phyloP scores from a whole-genome alignment of 1,140 invertebrate genomes.

The Zelostemma sp. region DNA sequence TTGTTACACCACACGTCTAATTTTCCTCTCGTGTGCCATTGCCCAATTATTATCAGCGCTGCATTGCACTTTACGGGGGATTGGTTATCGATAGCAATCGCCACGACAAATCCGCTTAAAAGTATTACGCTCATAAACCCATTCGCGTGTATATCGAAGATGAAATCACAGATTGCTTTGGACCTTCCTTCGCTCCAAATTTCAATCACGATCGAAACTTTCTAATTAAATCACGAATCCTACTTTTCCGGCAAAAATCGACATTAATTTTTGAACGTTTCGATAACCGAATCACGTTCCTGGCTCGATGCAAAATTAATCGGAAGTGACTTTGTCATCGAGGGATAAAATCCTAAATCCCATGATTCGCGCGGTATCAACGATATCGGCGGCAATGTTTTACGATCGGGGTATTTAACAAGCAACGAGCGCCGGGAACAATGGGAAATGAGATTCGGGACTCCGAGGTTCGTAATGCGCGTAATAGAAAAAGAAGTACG shows the following conservation, averaged over 20 bases:
- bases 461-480: slow-evolving; percentile 33
- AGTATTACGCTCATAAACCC: slow-evolving; percentile 34
- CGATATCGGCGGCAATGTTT: slow-evolving; percentile 13
- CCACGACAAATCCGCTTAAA: slow-evolving; percentile 35
- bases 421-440: slow-evolving; percentile 16
- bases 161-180: background rate
- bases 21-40: slow-evolving; percentile 15
- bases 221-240: no score
- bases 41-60: slow-evolving; percentile 25
- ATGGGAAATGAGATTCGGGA: slow-evolving; percentile 33
- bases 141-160: slow-evolving; percentile 8
- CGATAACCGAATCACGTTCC: no score
- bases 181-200: no score
- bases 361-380: slow-evolving; percentile 4
- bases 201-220: no score
- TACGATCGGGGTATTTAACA: slow-evolving; percentile 16
- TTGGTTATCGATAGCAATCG: slow-evolving; percentile 38
- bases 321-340: no score
- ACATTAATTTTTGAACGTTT: no score
- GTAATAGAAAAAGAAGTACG: slow-evolving; percentile 37
- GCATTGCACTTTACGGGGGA: slow-evolving; percentile 28
- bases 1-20: slow-evolving; percentile 20
- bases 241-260: no score
- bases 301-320: no score
- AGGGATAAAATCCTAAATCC: no score